A percentile compares a stretch with the other conserved stretches of the same genome.
phyloP scores from a whole-genome alignment of 1,140 invertebrate genomes.

The Hylaeus anthracinus region DNA sequence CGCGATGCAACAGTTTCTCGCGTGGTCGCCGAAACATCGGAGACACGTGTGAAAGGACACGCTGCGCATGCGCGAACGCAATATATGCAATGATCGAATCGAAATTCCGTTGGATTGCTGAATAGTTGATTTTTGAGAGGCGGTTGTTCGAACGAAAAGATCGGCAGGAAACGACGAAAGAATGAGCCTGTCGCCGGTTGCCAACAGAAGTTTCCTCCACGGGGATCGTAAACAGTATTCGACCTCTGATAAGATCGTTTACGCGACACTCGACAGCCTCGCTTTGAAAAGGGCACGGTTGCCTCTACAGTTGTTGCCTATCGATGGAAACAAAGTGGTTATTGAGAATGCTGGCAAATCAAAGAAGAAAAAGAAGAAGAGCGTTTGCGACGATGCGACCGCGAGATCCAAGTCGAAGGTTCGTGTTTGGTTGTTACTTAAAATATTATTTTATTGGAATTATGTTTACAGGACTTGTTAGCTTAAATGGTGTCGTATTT shows the following conservation, averaged over 20 bases:
- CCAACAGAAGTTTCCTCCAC: constrained; percentile 75
- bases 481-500: no score
- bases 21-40: not conserved
- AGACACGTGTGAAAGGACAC: not conserved
- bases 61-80: not conserved
- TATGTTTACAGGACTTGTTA: no score
- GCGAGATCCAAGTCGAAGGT: constrained; percentile 36
- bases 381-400: not conserved
- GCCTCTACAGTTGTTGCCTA: constrained; percentile 71
- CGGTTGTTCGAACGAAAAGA: not conserved
- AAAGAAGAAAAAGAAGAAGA: constrained; percentile 49
- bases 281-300: constrained; percentile 73
- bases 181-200: constrained; percentile 65
- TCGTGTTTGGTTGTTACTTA: not conserved
- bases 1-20: not conserved
- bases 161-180: not conserved
- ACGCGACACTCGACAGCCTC: constrained; percentile 75
- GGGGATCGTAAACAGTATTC: constrained; percentile 47
- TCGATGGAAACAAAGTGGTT: constrained; percentile 57
- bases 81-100: not conserved
- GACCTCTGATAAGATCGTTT: constrained; percentile 63
- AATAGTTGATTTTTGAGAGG: not conserved
- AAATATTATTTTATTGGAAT: no score
- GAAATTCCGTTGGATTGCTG: no score
- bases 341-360: constrained; percentile 6